phyloP scores from a whole-genome alignment of 2,888 invertebrate genomes.

The Heteropelma amictum region DNA sequence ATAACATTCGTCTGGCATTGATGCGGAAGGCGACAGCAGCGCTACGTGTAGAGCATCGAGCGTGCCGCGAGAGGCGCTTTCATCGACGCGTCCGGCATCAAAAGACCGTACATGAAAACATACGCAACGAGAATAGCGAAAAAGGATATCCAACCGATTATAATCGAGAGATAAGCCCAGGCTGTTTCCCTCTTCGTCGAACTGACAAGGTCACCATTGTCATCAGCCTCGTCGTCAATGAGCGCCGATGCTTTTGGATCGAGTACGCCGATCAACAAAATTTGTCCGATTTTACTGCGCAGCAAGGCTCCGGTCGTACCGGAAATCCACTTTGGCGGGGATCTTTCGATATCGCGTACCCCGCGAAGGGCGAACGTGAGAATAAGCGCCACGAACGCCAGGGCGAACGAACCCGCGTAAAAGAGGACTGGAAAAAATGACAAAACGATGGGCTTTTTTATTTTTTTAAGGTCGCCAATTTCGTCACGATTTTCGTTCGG shows the following conservation, averaged over 20 bases:
- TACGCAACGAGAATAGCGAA: slow-evolving; percentile 61
- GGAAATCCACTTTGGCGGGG: slow-evolving; percentile 66
- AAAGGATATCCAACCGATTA: slow-evolving; percentile 69
- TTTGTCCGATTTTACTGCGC: slow-evolving; percentile 66
- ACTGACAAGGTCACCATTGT: slow-evolving; percentile 62
- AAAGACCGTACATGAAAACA: slow-evolving; percentile 61
- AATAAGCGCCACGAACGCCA: slow-evolving; percentile 60
- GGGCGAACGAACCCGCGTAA: slow-evolving; percentile 66
- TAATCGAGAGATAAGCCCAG: slow-evolving; percentile 67
- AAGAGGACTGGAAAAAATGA: slow-evolving; percentile 64
- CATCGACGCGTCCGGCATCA: slow-evolving; percentile 44
- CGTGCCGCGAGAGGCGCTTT: neutral
- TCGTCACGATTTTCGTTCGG: too few species aligned
- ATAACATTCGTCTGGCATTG: too few species aligned
- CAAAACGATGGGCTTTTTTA: neutral
- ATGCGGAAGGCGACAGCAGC: too few species aligned
- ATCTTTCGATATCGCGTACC: slow-evolving; percentile 55
- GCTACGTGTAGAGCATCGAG: neutral
- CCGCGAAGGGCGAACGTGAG: slow-evolving; percentile 59
- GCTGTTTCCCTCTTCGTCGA: slow-evolving; percentile 45
- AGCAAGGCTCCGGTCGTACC: slow-evolving; percentile 59
- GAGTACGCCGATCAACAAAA: slow-evolving; percentile 66
- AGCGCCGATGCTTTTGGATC: slow-evolving; percentile 69
- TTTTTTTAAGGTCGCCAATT: too few species aligned
- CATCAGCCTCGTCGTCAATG: slow-evolving; percentile 64